These are phyloP conservation scores for Acrocera orbiculus DNA, from an alignment of 2,888 invertebrate species.

Conservation along the genomic window DNA sequence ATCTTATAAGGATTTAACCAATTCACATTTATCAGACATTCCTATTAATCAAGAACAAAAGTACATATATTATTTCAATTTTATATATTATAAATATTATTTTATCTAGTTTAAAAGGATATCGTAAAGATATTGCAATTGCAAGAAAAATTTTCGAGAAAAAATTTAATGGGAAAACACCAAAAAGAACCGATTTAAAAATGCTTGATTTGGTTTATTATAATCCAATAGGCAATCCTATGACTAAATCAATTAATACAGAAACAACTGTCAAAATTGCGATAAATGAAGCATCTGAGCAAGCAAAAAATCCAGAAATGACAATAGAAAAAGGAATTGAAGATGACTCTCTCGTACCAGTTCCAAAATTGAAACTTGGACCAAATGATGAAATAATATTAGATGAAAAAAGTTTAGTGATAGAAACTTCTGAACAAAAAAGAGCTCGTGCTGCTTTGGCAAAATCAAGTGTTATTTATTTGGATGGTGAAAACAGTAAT, in stretches of 20 bases:
- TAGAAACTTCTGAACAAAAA: slow-evolving; percentile 50
- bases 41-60: no score
- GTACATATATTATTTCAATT: no score
- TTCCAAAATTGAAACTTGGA: slow-evolving; percentile 72
- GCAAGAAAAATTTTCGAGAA: no score
- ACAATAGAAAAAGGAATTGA: not conserved
- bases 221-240: slow-evolving; percentile 65
- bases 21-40: no score
- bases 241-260: slow-evolving; percentile 23
- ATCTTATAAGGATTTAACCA: no score
- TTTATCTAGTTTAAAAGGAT: no score
- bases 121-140: no score
- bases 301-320: not conserved
- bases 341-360: slow-evolving; percentile 37
- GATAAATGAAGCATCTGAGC: slow-evolving; percentile 10
- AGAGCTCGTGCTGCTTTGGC: slow-evolving; percentile 44
- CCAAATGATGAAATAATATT: slow-evolving; percentile 70
- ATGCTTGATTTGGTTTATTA: slow-evolving; percentile 89
- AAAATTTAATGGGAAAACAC: no score
- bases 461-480: slow-evolving; percentile 45
- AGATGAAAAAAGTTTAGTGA: slow-evolving; percentile 68
- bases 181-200: slow-evolving; percentile 53
- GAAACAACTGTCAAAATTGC: slow-evolving; percentile 22
- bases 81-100: no score
- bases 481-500: slow-evolving; percentile 37